These are phyloP conservation scores for Chrysolina haemoptera DNA, from an alignment of 2,888 invertebrate genomes.

Conservation along the genomic window DNA sequence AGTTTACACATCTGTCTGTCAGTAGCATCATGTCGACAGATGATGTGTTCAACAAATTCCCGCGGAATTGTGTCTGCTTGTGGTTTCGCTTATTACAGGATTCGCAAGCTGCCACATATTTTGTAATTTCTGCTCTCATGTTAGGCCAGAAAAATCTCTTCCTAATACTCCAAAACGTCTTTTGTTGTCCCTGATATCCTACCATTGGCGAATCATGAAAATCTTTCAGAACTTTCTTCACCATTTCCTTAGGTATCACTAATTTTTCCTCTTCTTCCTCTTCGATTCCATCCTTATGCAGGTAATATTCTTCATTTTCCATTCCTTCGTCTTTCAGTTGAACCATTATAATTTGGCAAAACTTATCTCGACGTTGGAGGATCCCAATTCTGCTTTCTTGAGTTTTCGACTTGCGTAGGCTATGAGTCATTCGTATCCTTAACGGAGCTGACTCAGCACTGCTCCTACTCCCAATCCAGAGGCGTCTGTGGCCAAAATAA, in stretches of 20 bases:
- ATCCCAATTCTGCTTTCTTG: neutral
- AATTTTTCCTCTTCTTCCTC: conserved; percentile 25
- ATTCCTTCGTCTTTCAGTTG: conserved; percentile 24
- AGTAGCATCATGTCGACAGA: too few relatives aligned
- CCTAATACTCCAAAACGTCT: conserved; percentile 51
- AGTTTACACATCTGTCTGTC: too few relatives aligned
- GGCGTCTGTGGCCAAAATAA: conserved; percentile 42
- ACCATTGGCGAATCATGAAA: conserved; percentile 33
- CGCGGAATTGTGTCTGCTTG: too few relatives aligned
- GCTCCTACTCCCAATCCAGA: conserved; percentile 31
- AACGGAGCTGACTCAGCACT: too few relatives aligned
- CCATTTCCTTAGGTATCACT: conserved; percentile 25
- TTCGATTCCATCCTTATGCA: conserved; percentile 28
- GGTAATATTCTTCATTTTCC: conserved; percentile 9
- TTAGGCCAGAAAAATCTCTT: conserved; percentile 51
- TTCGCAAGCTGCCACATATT: conserved; percentile 52
- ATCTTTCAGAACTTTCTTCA: conserved; percentile 16
- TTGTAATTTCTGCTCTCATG: conserved; percentile 46
- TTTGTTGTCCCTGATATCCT: conserved; percentile 52
- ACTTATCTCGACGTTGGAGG: conserved; percentile 29
- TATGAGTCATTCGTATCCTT: too few relatives aligned
- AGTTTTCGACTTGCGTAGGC: too few relatives aligned
- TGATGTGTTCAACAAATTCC: too few relatives aligned
- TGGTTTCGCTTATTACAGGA: conserved; percentile 54
- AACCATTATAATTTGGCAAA: neutral